Base-by-base conservation (phyloP, 35 echinoderm and acorn worm genomes). In the Apostichopus californicus region DNA sequence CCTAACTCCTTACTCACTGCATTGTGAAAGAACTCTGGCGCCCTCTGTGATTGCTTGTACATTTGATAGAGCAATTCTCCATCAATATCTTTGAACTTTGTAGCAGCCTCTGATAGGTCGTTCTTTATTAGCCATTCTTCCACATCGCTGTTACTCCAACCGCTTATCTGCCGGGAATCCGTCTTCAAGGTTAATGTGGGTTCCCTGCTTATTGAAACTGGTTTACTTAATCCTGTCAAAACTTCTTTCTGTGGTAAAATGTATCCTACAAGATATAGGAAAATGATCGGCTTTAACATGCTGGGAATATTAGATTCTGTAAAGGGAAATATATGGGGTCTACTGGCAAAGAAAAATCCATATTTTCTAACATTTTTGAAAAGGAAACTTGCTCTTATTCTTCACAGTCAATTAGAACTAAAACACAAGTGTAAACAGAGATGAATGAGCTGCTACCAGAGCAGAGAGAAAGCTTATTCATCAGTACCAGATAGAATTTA, bases 21-120 rank as follows among this genome's bases (percentile, higher is more conserved):
- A 52, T 78, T 79, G 80, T 95, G 92, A 61, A 98, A 98, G 88
- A 92, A 98, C 46, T 95, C 94, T 26, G 96, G 96, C 21, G 94
- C 92, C 22, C 91, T 81, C 65, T 92, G 81, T 60, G 84, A 95
- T 71, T 95, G 94, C 56, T 63, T 92, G 22, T 93, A 83, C 96
- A 98, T 95, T 90, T 98, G 94, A 13, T 90, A 81, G 26, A 98
- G 64, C 21, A 94, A 90, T 77, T 95, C 90, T 21, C 96, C 96
- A 83, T 95, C 91, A 13, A 93, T 64, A 18, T 87, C 83, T 56
- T 73, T 57, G 65, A 94, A 58, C 8, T 83, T 93, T 28, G 92
- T 1, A 25, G 55, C 46, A 11, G 89, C 58, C 6, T 80, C 84
- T 53, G 83, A 71, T 18, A 86, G 57, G 24, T 86, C 78, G 56